Evolutionary conservation across 2,797 vertebrate species (phyloP).

Genomic region (Chromobotia macracanthus): DNA sequence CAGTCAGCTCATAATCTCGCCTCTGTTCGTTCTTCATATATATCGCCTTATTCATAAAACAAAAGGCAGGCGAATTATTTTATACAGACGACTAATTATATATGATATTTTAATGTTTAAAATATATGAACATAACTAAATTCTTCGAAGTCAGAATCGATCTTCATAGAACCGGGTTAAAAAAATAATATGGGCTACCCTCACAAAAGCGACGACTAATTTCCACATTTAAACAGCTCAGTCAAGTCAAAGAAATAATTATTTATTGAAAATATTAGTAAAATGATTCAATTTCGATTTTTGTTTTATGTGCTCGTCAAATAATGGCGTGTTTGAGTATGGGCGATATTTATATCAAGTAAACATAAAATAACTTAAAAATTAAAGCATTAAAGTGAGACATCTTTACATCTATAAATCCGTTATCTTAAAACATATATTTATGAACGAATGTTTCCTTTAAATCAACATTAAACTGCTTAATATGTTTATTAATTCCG

Average conservation of each 20-base stretch:
- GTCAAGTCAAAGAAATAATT: not conserved
- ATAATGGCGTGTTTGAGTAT: not conserved
- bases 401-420: not conserved
- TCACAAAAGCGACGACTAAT: not conserved
- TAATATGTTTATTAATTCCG: not conserved
- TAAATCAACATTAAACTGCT: not conserved
- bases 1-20: not conserved
- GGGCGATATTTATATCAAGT: not conserved
- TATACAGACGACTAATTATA: not conserved
- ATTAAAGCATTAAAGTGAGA: not conserved
- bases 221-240: not conserved
- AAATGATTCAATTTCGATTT: not conserved
- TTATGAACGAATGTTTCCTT: constrained; percentile 10
- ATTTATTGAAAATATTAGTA: not conserved
- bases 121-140: not conserved
- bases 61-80: not conserved
- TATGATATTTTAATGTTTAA: not conserved
- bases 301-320: not conserved
- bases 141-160: not conserved
- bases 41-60: not conserved
- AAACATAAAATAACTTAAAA: not conserved
- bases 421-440: not conserved
- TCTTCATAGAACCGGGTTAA: not conserved
- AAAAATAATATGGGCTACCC: not conserved
- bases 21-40: not conserved